Percentiles rank a stretch among this genome's conserved stretches.
These are phyloP conservation scores for Anas bahamensis DNA, from an alignment of 2,797 vertebrate genomes.

Conservation along the genomic window DNA sequence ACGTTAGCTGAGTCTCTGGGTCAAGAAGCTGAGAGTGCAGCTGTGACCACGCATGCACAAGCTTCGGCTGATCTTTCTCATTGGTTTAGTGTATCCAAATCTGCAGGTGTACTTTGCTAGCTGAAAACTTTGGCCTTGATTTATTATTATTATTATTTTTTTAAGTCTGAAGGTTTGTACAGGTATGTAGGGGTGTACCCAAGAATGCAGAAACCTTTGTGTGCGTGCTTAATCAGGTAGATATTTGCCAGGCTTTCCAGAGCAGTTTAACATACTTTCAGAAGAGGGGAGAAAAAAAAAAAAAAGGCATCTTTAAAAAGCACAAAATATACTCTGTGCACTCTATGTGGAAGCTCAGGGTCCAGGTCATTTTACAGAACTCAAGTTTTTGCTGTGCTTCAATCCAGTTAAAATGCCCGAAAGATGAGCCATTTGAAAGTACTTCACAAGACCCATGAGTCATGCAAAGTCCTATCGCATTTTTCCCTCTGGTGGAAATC, in stretches of 20 bases:
- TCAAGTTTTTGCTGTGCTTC: neutral
- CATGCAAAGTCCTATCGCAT: conserved; percentile 1
- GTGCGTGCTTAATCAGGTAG: neutral
- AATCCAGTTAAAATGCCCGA: neutral
- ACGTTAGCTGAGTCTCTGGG: neutral
- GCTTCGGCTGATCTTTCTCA: neutral
- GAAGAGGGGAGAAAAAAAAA: neutral
- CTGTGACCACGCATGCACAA: neutral
- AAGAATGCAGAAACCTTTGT: conserved; percentile 9
- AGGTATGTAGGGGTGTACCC: neutral
- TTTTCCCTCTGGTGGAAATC: conserved; percentile 20
- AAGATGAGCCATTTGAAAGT: conserved; percentile 8
- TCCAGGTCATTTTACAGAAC: neutral
- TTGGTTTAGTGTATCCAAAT: neutral
- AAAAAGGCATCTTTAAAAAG: neutral
- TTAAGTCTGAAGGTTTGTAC: neutral
- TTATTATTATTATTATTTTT: too few species aligned
- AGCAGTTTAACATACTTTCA: neutral
- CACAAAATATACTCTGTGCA: neutral
- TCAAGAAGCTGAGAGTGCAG: neutral
- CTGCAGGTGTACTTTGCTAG: neutral
- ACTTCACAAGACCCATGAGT: conserved; percentile 28
- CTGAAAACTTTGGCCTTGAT: conserved; percentile 19
- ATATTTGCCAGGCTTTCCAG: neutral
- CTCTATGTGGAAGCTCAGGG: neutral